Evolutionary conservation across 2,113 vertebrate genomes (phyloP).

Genomic region (Ibidorhyncha struthersii): DNA sequence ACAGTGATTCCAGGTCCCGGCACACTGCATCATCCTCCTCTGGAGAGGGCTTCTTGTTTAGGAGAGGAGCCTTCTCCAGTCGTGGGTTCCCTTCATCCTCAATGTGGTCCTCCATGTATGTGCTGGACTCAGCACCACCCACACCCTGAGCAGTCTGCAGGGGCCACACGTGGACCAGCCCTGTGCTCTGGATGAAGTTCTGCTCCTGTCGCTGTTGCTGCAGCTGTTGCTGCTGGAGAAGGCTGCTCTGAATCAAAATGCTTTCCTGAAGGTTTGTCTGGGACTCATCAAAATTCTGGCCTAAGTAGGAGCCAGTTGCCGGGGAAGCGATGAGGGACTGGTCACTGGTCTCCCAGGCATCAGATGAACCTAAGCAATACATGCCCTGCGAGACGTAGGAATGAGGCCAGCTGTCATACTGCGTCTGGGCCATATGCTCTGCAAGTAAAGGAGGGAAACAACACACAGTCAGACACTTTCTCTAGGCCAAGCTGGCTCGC

Average conservation of each 20-base stretch:
- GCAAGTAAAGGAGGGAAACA: conserved; percentile 29
- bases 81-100: conserved; percentile 84
- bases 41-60: conserved; percentile 81
- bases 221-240: conserved; percentile 72
- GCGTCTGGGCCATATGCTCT: conserved; percentile 87
- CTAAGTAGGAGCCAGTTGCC: conserved; percentile 85
- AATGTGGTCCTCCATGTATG: conserved; percentile 78
- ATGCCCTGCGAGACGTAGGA: conserved; percentile 97
- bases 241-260: conserved; percentile 66
- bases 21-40: conserved; percentile 90
- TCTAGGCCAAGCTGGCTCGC: background rate
- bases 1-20: conserved; percentile 89
- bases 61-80: conserved; percentile 85
- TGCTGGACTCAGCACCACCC: conserved; percentile 68
- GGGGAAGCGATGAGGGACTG: conserved; percentile 91
- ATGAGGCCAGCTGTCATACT: conserved; percentile 97
- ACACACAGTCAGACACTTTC: background rate
- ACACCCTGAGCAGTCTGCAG: conserved; percentile 76
- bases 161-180: conserved; percentile 89
- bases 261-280: conserved; percentile 79
- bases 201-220: conserved; percentile 74
- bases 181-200: conserved; percentile 75
- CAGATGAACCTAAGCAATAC: conserved; percentile 96
- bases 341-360: conserved; percentile 95
- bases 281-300: conserved; percentile 79